Evolutionary conservation across 2,888 invertebrate genomes (phyloP), one percentile per base, ranked within the genome.

Genomic region (Drosophila aldrichi): DNA sequence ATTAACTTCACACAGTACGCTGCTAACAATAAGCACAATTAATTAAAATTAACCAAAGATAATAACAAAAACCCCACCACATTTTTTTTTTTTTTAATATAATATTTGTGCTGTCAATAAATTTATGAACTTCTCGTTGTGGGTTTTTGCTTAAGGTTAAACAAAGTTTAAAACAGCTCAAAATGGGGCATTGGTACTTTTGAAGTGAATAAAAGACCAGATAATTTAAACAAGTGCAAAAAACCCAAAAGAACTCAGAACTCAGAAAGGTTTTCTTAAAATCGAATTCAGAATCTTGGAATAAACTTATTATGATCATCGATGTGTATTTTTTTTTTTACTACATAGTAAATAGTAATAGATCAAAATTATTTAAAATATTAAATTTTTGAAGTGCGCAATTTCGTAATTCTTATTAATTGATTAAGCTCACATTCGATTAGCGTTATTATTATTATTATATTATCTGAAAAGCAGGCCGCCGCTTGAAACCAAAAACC

Each of bases 81-180:
- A 29, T 25, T 7, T 25, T 7, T 3, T 7, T 7, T 25, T 5
- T 25, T 29, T 29, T 29, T 29, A 29, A 29, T 29, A 78, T 76
- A 72, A 83, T 85, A 80, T 86, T 78, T 81, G 82, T 57, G 64
- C 72, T 82, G 84, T 83, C 82, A 86, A 84, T 86, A 84, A 85
- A 85, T 82, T 80, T 74, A 46, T 85, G 75, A 83, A 81, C 79
- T 85, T 83, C 82, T 80, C 72, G 67, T 65, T 69, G 79, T 57
- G 84, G 82, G 73, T 77, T 83, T 84, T 66, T 61, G 52, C 62
- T 67, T 61, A 78, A 79, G 82, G 73, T 78, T 80, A 8, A 20
- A 18, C 12, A 34, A 14, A 14, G 18, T 73, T 67, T 55, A 49
- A 43, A 18, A 29, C 6, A 29, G 9, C n/a, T 29, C n/a, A 20